Conservation (phyloP, 1,140 invertebrate genomes). For the Ostrea denselamellosa region DNA sequence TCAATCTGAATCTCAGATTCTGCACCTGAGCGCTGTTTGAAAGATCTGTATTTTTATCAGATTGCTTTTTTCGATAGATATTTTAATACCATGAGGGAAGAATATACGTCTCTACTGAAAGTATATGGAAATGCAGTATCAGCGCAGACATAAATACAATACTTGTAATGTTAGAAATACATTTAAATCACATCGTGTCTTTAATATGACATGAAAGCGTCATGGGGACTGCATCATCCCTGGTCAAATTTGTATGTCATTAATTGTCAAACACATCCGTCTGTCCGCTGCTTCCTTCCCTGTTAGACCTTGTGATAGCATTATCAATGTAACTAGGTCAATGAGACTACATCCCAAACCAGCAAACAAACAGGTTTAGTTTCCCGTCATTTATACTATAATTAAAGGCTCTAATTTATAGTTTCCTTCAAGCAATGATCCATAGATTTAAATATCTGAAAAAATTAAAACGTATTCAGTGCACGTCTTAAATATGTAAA, state of each 20-base stretch:
- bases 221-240: not conserved
- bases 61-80: too few relatives aligned
- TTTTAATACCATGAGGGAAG: too few relatives aligned
- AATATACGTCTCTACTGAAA: too few relatives aligned
- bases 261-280: not conserved
- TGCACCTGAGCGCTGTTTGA: too few relatives aligned
- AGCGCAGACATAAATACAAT: too few relatives aligned
- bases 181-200: too few relatives aligned
- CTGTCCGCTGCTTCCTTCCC: not conserved
- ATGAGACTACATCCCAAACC: not conserved
- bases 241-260: not conserved
- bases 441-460: not conserved
- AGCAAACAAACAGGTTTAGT: not conserved
- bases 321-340: not conserved
- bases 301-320: slow-evolving; percentile 5
- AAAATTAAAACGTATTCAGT: not conserved
- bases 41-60: too few relatives aligned
- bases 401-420: not conserved
- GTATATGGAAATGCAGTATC: too few relatives aligned
- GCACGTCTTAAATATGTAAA: not conserved
- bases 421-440: slow-evolving; percentile 1
- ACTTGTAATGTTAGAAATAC: too few relatives aligned
- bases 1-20: too few relatives aligned
- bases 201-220: too few relatives aligned
- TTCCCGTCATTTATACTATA: not conserved